Base-by-base conservation (phyloP, 2,113 vertebrate species). In the Dendropsophus ebraccatus region DNA sequence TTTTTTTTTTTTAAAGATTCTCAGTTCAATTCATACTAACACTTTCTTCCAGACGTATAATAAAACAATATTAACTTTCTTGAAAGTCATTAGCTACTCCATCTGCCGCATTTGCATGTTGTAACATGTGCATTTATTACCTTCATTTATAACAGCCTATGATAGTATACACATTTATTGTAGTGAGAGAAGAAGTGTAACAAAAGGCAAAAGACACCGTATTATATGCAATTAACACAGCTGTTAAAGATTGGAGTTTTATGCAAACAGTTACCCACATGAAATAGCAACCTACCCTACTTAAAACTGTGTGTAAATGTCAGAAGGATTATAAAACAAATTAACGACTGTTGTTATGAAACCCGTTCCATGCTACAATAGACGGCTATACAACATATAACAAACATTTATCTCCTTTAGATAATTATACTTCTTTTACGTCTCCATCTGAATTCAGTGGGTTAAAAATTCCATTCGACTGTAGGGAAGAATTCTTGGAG, bases 271-370 rank as follows among this genome's bases (percentile, higher is more conserved):
- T 80, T 41, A 62, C 23, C 77, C 77, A 62, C 37, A 25, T 80
- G 54, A 80, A 80, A 62, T 60, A 80, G 35, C 54, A 62, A 62
- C 77, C 76, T 79, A 58, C 30, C 35, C 30, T 62, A 10, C 77
- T 65, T 81, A 81, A 81, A 62, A 65, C 37, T 81, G 56, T 65
- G 54, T 62, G 56, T 81, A 81, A 62, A 81, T 65, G 37, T 81
- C 78, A 81, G 78, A 11, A 60, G 35, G 56, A 81, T 81, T 81
- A 62, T 65, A 81, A 81, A 81, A 62, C 35, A 65, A 81, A 81
- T 65, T 81, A 81, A 81, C n/a, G 78, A 47, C 41, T 81, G 78
- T 80, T 80, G 78, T 47, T 81, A 41, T 81, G n/a, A 62, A 81
- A 62, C 32, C 47, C 30, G 12, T 62, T 58, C 56, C 35, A 45